Base-by-base conservation (phyloP, 1,140 invertebrate genomes). In the Nebria ingens region DNA sequence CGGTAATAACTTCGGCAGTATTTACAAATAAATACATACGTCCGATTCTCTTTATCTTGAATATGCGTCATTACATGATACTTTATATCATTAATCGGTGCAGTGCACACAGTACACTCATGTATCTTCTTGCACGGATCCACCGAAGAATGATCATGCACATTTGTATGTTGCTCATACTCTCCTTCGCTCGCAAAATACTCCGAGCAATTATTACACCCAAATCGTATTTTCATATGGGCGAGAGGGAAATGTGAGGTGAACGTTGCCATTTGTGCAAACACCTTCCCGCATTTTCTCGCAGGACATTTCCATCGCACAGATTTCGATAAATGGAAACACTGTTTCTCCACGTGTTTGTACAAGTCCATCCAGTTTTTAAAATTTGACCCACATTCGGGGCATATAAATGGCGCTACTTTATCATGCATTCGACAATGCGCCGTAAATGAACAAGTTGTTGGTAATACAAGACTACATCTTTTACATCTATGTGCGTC, bases 351-450 rank as follows among this genome's bases (percentile, higher is more conserved):
- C 57, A 74, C 64, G 62, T 79, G 77, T 23, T 62, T 64, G 55
- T 66, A 68, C 22, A 76, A 68, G 54, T 69, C 67, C 15, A 57
- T 56, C 40, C 65, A 69, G 19, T 60, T 62, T 22, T 61, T 23
- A 55, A 77, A 70, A 25, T 65, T 40, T 20, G 65, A 61, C 0
- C 75, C 77, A 67, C 77, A 79, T 64, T 78, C 75, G 2, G 76
- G 75, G 57, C 76, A 79, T 51, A 69, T 69, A 63, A 61, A 74
- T 19, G 75, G 75, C n/a, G 70, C 59, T 21, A 52, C 54, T 56
- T 65, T 70, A 13, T 68, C 61, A 64, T 78, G 77, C 21, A 77
- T 61, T 29, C 73, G 67, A 51, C 71, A 52, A 62, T 79, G 77
- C 19, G 74, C 68, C 62, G 61, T 65, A 2, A 74, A 58, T 17